Percentiles rank a stretch among this genome's conserved stretches.
Evolutionary conservation across 2,113 vertebrate species (phyloP).

Genomic region (Mionectes macconnelli): DNA sequence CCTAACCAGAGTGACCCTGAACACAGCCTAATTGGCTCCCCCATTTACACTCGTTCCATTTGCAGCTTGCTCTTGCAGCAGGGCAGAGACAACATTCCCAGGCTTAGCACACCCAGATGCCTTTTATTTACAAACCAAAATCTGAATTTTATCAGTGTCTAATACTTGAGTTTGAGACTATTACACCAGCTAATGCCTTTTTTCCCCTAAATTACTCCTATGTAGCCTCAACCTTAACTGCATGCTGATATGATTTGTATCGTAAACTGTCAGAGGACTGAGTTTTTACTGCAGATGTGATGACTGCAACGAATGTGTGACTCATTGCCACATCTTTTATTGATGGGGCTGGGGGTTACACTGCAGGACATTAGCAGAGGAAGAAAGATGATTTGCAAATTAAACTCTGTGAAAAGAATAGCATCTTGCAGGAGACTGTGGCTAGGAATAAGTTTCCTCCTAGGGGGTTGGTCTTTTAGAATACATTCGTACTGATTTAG

Average conservation of each 20-base stretch:
- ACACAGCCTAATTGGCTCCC: neutral
- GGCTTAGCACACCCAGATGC: neutral
- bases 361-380: slow-evolving; percentile 22
- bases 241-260: slow-evolving; percentile 23
- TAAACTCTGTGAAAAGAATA: slow-evolving; percentile 19
- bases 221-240: neutral
- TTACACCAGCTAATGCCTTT: neutral
- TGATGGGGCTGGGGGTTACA: slow-evolving; percentile 30
- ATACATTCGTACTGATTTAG: neutral
- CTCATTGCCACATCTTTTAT: slow-evolving; percentile 61
- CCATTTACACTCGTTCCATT: neutral
- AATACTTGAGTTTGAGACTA: neutral
- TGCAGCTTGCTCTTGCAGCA: neutral
- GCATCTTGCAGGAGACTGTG: neutral
- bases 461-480: neutral
- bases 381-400: slow-evolving; percentile 46
- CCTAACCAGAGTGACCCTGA: neutral
- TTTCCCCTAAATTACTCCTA: neutral
- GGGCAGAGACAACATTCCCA: neutral
- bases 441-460: neutral
- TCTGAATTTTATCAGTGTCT: neutral
- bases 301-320: slow-evolving; percentile 21
- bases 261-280: neutral
- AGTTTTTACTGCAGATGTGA: neutral
- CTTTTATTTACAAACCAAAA: neutral